Evolutionary conservation across 2,888 invertebrate species (phyloP).

Genomic region (Tinea trinotella): DNA sequence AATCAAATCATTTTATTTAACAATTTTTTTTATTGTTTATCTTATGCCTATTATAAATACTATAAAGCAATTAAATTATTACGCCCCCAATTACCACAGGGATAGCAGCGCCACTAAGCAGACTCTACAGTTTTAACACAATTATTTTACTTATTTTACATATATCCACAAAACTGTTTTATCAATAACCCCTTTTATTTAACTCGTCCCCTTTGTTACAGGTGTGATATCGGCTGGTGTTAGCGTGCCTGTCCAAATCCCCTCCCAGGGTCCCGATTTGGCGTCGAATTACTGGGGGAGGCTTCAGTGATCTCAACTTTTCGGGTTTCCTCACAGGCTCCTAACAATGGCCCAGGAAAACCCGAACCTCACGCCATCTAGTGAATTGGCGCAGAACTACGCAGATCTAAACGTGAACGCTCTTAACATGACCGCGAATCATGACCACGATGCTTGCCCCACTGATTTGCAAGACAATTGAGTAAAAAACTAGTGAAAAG

Average conservation of each 20-base stretch:
- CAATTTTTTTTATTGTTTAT: no score
- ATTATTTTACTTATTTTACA: not conserved
- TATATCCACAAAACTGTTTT: not conserved
- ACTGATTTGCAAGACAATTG: slow-evolving; percentile 42
- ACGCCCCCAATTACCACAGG: no score
- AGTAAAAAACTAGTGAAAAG: not conserved
- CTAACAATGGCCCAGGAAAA: slow-evolving; percentile 76
- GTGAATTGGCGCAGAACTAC: slow-evolving; percentile 62
- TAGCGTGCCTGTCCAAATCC: slow-evolving; percentile 93
- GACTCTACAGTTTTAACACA: no score
- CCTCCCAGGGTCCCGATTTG: slow-evolving; percentile 86
- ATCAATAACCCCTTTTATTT: slow-evolving; percentile 8
- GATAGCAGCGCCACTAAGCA: no score
- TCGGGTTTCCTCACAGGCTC: slow-evolving; percentile 86
- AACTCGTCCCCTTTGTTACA: slow-evolving; percentile 41
- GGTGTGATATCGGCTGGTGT: slow-evolving; percentile 95
- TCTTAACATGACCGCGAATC: slow-evolving; percentile 50
- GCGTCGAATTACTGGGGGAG: slow-evolving; percentile 91
- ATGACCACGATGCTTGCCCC: slow-evolving; percentile 37
- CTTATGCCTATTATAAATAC: no score
- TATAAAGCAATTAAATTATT: no score
- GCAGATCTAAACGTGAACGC: slow-evolving; percentile 59
- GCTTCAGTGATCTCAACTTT: slow-evolving; percentile 94
- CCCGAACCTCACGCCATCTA: slow-evolving; percentile 69
- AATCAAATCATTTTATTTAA: no score